phyloP scores from a whole-genome alignment of 2,113 vertebrate genomes.

The Condylura cristata region DNA sequence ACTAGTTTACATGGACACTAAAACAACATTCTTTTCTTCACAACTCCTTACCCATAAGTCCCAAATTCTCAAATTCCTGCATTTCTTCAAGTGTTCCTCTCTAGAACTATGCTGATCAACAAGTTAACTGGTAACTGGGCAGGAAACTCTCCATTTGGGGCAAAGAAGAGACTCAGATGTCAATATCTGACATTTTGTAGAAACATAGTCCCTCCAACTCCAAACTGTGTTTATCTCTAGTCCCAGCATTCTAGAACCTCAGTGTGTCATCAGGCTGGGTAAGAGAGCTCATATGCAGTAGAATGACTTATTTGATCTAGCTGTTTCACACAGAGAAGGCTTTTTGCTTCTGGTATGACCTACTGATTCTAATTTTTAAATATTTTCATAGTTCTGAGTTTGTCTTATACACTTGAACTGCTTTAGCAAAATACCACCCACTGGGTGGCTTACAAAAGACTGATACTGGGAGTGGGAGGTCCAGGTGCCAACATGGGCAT shows the following conservation, averaged over 20 bases:
- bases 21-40: background rate
- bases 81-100: background rate
- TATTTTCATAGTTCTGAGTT: background rate
- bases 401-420: no score
- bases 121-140: background rate
- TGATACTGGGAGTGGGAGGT: background rate
- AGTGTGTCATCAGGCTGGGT: background rate
- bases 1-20: background rate
- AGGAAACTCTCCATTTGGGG: background rate
- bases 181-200: background rate
- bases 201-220: background rate
- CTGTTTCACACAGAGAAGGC: background rate
- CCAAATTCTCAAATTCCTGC: background rate
- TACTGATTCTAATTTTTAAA: background rate
- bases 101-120: background rate
- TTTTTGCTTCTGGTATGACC: background rate
- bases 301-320: background rate
- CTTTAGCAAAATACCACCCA: background rate
- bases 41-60: rapidly evolving
- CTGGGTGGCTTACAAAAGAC: background rate
- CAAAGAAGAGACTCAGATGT: background rate
- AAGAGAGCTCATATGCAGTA: background rate
- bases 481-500: no score
- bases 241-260: background rate
- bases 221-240: background rate